phyloP scores from a whole-genome alignment of 2,797 vertebrate species.

The Meda fulgida region DNA sequence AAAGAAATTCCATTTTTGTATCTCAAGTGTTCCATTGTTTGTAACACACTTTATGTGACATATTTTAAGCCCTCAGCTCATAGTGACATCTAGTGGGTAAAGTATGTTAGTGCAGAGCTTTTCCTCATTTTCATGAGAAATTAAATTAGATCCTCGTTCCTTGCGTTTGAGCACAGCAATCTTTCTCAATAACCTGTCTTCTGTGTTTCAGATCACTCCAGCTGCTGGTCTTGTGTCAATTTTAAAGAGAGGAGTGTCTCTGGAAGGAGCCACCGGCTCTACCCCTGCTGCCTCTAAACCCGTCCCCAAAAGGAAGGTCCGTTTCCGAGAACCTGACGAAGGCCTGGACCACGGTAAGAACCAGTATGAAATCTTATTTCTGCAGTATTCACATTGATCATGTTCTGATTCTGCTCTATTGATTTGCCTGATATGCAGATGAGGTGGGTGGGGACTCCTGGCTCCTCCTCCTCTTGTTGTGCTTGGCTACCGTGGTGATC shows the following conservation, averaged over 20 bases:
- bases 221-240: slow-evolving; percentile 92
- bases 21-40: not conserved
- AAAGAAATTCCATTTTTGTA: not conserved
- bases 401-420: not conserved
- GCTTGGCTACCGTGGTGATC: slow-evolving; percentile 93
- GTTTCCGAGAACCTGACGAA: slow-evolving; percentile 91
- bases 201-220: slow-evolving; percentile 79
- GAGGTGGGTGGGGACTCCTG: slow-evolving; percentile 92
- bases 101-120: not conserved
- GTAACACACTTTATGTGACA: too few relatives aligned
- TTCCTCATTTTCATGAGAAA: not conserved
- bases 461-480: slow-evolving; percentile 91
- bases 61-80: not conserved
- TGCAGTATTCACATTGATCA: not conserved
- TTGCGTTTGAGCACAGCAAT: not conserved
- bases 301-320: slow-evolving; percentile 86
- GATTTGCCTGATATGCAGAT: slow-evolving; percentile 76
- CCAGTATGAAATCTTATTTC: not conserved
- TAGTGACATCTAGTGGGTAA: slow-evolving; percentile 36
- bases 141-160: not conserved
- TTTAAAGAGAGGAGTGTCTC: slow-evolving; percentile 86
- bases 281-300: slow-evolving; percentile 69
- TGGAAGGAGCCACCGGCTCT: slow-evolving; percentile 66
- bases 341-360: slow-evolving; percentile 85
- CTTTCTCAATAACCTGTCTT: not conserved